phyloP scores from a whole-genome alignment of 64 coral and sea anemone species.

The Pocillopora verrucosa region DNA sequence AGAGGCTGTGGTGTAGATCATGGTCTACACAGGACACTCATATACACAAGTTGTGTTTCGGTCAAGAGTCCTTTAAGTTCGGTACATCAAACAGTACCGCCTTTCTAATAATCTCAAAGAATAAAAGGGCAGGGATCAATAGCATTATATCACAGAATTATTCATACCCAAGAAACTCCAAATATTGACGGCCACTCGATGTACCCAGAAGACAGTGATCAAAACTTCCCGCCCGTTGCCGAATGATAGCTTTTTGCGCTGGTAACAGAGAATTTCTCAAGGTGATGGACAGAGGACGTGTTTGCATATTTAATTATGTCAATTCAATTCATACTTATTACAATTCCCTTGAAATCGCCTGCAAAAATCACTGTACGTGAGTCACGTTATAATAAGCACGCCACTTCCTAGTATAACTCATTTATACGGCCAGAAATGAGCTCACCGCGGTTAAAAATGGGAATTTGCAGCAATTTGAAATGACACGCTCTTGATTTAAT shows the following conservation, averaged over 20 bases:
- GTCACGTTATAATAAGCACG: not conserved
- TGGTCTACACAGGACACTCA: not conserved
- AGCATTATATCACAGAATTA: not conserved
- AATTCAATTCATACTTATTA: constrained; percentile 1
- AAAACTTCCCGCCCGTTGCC: not conserved
- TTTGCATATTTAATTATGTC: constrained; percentile 10
- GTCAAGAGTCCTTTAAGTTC: constrained; percentile 25
- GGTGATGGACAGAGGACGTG: not conserved
- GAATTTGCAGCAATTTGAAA: not conserved
- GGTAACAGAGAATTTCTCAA: not conserved
- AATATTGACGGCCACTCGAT: not conserved
- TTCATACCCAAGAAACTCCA: not conserved
- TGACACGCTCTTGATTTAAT: constrained; percentile 35
- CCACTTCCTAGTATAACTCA: not conserved
- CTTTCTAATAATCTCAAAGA: constrained; percentile 1
- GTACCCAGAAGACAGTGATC: not conserved
- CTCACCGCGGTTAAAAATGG: not conserved
- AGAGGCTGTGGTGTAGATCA: not conserved
- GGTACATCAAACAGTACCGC: constrained; percentile 36
- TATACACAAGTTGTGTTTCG: not conserved
- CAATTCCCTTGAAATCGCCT: not conserved
- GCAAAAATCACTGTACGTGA: not conserved
- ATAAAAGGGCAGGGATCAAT: constrained; percentile 16
- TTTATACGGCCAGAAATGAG: not conserved
- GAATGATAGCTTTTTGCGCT: not conserved